Evolutionary conservation across 2,113 vertebrate species (phyloP).

Genomic region (Podarcis cretensis): DNA sequence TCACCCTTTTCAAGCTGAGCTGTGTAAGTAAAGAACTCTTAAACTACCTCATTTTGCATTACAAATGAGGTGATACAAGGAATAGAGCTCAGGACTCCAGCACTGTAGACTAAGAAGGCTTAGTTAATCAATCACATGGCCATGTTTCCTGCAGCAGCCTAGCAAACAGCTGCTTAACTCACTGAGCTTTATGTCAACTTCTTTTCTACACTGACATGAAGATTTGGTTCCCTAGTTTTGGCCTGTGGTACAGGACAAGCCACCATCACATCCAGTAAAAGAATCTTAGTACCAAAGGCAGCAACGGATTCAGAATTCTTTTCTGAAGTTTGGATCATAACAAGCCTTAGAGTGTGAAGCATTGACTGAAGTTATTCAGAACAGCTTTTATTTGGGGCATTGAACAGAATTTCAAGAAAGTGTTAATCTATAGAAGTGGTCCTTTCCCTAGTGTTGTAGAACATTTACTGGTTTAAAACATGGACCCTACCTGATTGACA

Average conservation of each 20-base stretch:
- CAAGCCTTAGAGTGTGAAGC: neutral
- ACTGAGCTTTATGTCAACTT: neutral
- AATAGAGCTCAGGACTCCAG: neutral
- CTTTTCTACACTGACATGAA: neutral
- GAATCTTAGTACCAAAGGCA: neutral
- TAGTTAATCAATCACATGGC: neutral
- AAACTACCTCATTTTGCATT: neutral
- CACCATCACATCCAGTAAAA: neutral
- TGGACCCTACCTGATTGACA: too few species aligned
- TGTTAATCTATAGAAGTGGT: neutral
- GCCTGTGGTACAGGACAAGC: neutral
- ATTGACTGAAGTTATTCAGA: neutral
- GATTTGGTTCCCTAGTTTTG: neutral
- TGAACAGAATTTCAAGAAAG: neutral
- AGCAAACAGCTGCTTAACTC: neutral
- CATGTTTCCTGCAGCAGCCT: neutral
- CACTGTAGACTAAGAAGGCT: neutral
- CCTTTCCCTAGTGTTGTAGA: neutral
- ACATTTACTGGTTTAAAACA: neutral
- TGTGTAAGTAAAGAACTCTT: neutral
- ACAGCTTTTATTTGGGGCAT: neutral
- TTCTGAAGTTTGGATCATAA: neutral
- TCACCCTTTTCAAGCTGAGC: neutral
- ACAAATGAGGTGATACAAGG: constrained; percentile 17
- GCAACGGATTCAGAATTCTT: neutral